A percentile compares a stretch with the other conserved stretches of the same genome.
phyloP scores from a whole-genome alignment of 2,113 vertebrate species.

The Egretta garzetta region DNA sequence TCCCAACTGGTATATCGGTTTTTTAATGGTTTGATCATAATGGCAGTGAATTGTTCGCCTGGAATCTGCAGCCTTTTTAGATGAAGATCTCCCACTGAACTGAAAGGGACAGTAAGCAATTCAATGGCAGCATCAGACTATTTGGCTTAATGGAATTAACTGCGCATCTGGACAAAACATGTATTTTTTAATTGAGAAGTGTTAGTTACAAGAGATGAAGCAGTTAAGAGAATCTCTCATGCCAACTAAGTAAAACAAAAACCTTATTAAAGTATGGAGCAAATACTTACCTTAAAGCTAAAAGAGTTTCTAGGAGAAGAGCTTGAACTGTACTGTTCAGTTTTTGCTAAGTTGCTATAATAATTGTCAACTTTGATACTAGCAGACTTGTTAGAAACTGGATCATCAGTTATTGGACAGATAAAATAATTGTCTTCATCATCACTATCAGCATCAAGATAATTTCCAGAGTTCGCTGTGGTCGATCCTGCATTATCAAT shows the following conservation, averaged over 20 bases:
- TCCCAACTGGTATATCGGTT: neutral
- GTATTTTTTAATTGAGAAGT: neutral
- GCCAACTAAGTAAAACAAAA: neutral
- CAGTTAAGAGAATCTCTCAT: neutral
- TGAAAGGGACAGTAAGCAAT: neutral
- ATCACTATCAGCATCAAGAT: conserved; percentile 77
- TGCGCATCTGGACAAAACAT: neutral
- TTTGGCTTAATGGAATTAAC: conserved; percentile 25
- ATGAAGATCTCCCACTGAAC: neutral
- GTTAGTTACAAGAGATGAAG: conserved; percentile 15
- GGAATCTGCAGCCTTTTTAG: neutral
- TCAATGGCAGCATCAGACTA: conserved; percentile 11
- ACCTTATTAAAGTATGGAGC: neutral
- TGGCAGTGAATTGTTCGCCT: neutral
- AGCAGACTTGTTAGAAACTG: conserved; percentile 54
- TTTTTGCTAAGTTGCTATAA: conserved; percentile 69
- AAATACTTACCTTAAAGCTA: conserved; percentile 81
- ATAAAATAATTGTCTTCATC: conserved; percentile 88
- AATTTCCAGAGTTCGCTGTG: conserved; percentile 36
- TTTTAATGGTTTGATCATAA: neutral
- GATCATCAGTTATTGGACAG: conserved; percentile 89
- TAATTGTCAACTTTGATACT: conserved; percentile 77
- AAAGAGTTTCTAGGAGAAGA: conserved; percentile 84
- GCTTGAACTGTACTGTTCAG: conserved; percentile 73
- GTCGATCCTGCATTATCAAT: conserved; percentile 72